Base-by-base conservation (phyloP, 2,797 vertebrate genomes). In the Lepilemur ruficaudatus region DNA sequence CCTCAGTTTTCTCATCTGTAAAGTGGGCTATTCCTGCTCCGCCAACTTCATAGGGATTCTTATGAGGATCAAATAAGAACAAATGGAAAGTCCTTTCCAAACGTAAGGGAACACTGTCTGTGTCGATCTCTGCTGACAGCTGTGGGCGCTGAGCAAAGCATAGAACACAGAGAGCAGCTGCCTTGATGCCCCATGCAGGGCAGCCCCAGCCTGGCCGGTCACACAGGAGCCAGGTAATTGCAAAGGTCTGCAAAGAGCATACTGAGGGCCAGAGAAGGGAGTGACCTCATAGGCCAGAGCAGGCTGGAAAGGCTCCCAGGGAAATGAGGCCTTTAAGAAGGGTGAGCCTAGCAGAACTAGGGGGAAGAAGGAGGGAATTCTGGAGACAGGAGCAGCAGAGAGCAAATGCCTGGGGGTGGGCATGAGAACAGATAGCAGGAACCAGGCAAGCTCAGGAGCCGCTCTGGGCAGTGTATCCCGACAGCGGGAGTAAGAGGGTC, bases 1-100 rank as follows among this genome's bases (percentile, higher is more conserved):
- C 82, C 46, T 80, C 22, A 41, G 25, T 13, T 76, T 78, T n/a
- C 92, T 38, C 25, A 17, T 91, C 93, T 84, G 76, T 41, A 55
- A 28, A 83, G 59, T 0, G 7, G 38, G n/a, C 84, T 28, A 32
- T 23, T n/a, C 65, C 35, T 70, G 18, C 17, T 41, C 50, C 38
- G 89, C 78, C 30, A 55, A 1, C 0, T 7, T 14, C 46, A 52
- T 25, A 22, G 70, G 48, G 20, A 85, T 14, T 0, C 55, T 48
- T 46, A 65, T 2, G 57, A 79, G 70, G 46, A 61, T 38, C 50
- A 73, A 65, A n/a, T 41, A 78, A 65, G 57, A 72, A 7, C 12
- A 13, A 20, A 41, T 13, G 28, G 48, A 48, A 73, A 89, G 73
- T 3, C 20, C 41, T 83, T 90, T 30, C 2, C 28, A 43, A 43